A percentile compares a stretch with the other conserved stretches of the same genome.
phyloP scores from a whole-genome alignment of 2,797 vertebrate genomes.

The Heteromormyrus szaboi region DNA sequence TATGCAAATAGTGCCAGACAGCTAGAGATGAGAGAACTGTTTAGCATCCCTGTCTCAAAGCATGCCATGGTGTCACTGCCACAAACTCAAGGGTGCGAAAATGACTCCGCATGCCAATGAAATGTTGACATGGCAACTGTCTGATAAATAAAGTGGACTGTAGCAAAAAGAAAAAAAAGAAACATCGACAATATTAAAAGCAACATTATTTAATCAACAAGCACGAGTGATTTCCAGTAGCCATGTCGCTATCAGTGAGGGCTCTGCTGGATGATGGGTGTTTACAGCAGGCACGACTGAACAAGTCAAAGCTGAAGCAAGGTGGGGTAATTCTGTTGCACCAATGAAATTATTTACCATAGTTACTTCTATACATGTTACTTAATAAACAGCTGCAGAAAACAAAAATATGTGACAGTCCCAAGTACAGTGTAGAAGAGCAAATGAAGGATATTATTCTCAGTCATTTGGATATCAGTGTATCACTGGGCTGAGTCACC shows the following conservation, averaged over 20 bases:
- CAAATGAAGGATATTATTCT: not conserved
- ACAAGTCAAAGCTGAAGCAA: not conserved
- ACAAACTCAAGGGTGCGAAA: not conserved
- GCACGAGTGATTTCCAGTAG: not conserved
- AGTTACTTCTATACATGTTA: not conserved
- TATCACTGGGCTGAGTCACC: not conserved
- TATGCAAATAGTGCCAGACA: not conserved
- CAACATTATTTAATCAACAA: not conserved
- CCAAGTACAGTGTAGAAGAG: not conserved
- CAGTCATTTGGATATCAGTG: not conserved
- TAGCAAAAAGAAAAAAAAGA: not conserved
- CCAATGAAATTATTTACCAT: not conserved
- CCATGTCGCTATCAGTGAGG: not conserved
- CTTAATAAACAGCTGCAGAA: not conserved
- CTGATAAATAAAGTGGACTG: not conserved
- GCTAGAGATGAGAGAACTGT: not conserved
- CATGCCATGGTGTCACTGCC: not conserved
- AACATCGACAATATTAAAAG: not conserved
- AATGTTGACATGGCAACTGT: conserved; percentile 1
- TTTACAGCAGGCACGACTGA: not conserved
- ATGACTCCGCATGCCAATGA: not conserved
- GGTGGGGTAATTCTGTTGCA: not conserved
- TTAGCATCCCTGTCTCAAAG: not conserved
- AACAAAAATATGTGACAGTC: not conserved
- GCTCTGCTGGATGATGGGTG: not conserved